Evolutionary conservation across 2,888 invertebrate genomes (phyloP).

Genomic region (Torymus aiolomorphi): DNA sequence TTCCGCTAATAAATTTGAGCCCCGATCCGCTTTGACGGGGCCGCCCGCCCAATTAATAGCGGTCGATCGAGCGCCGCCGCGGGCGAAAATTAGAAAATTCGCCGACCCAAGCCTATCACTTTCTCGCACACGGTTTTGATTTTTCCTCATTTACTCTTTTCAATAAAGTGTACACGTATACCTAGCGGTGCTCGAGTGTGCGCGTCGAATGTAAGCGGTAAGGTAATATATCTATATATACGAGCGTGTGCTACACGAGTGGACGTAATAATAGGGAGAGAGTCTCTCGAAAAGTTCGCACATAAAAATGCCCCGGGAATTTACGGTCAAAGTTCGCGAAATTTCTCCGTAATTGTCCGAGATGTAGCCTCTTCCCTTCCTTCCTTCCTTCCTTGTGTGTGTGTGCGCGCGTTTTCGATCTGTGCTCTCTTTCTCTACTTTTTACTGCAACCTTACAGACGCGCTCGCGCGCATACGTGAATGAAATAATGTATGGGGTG

Average conservation of each 20-base stretch:
- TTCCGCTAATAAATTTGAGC: constrained; percentile 34
- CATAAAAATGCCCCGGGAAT: constrained; percentile 57
- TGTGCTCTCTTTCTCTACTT: neutral
- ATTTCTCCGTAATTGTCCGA: constrained; percentile 54
- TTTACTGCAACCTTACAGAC: neutral
- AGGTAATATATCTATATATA: constrained; percentile 29
- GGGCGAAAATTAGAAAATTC: constrained; percentile 36
- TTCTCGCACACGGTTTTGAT: too few relatives aligned
- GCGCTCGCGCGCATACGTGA: neutral
- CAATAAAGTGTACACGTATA: too few relatives aligned
- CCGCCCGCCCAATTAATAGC: constrained; percentile 25
- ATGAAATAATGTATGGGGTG: constrained; percentile 13
- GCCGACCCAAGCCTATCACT: neutral
- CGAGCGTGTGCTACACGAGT: constrained; percentile 2
- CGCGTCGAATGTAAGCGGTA: too few relatives aligned
- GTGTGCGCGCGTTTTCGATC: neutral
- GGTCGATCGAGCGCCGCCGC: neutral
- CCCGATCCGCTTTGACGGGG: constrained; percentile 15
- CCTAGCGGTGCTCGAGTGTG: too few relatives aligned
- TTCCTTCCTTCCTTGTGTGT: too few relatives aligned
- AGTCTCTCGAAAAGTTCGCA: constrained; percentile 49
- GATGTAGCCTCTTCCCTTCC: constrained; percentile 48
- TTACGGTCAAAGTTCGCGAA: constrained; percentile 53
- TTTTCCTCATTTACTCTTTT: too few relatives aligned
- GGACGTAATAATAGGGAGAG: constrained; percentile 54